These are phyloP conservation scores for Bufo bufo DNA, from an alignment of 2,113 vertebrate species.

Conservation along the genomic window DNA sequence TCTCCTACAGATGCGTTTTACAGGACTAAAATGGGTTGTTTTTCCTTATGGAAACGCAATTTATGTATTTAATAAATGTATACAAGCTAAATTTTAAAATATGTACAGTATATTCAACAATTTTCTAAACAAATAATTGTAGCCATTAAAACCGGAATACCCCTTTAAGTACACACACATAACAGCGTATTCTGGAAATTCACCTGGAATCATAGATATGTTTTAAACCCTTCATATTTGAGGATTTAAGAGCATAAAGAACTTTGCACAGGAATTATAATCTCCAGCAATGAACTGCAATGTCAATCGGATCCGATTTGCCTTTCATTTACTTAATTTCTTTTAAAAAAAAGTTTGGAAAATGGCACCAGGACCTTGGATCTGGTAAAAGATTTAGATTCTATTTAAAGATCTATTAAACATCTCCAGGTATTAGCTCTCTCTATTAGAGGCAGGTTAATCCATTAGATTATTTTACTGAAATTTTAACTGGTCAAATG, in stretches of 20 bases:
- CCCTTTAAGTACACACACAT: no score
- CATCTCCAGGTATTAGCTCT: neutral
- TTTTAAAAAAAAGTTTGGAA: neutral
- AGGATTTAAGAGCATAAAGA: neutral
- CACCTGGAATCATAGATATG: neutral
- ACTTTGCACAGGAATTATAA: neutral
- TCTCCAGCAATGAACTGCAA: neutral
- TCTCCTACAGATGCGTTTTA: no score
- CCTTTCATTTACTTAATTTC: neutral
- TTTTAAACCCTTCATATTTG: neutral
- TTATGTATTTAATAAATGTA: no score
- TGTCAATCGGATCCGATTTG: neutral
- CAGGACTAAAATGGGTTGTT: no score
- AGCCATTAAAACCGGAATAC: no score
- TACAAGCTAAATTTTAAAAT: no score
- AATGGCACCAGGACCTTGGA: neutral
- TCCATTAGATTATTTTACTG: neutral
- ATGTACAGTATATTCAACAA: no score
- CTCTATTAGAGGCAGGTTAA: neutral
- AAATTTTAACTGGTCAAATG: neutral
- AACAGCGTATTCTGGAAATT: neutral
- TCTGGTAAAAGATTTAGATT: neutral
- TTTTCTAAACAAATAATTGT: no score
- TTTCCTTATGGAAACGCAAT: no score
- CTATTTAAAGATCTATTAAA: slow-evolving; percentile 9